Conservation (phyloP, 1,140 invertebrate species). For the Halyomorpha halys region DNA sequence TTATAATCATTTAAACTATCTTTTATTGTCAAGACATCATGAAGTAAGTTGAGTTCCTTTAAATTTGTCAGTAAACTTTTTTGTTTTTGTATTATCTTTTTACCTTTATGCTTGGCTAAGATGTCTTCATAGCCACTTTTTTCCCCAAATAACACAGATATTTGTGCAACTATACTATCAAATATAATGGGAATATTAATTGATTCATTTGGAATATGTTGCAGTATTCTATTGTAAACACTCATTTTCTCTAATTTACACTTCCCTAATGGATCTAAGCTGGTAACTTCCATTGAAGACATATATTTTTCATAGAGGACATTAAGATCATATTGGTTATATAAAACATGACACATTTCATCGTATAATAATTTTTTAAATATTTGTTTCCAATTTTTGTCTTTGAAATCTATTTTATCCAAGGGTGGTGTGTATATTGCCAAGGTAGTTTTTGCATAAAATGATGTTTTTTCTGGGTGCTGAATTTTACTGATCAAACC, state of each 20-base stretch:
- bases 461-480: neutral
- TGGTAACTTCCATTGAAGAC: neutral
- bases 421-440: neutral
- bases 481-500: neutral
- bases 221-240: neutral
- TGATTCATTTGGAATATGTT: neutral
- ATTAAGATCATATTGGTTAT: neutral
- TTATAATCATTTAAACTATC: too few relatives aligned
- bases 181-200: constrained; percentile 11
- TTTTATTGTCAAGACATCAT: too few relatives aligned
- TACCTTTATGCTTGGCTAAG: neutral
- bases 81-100: neutral
- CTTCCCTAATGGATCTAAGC: neutral
- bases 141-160: neutral
- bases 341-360: neutral
- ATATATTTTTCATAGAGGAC: constrained; percentile 1
- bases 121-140: neutral
- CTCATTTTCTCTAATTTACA: neutral
- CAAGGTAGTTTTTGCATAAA: constrained; percentile 4
- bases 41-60: too few relatives aligned
- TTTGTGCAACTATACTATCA: constrained; percentile 1
- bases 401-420: neutral
- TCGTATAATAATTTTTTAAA: neutral
- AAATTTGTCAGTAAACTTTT: too few relatives aligned
- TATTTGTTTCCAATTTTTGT: neutral